Percentiles rank a stretch among this genome's conserved stretches.
Conservation (phyloP, 2,888 invertebrate genomes). For the Apotomis betuletana region DNA sequence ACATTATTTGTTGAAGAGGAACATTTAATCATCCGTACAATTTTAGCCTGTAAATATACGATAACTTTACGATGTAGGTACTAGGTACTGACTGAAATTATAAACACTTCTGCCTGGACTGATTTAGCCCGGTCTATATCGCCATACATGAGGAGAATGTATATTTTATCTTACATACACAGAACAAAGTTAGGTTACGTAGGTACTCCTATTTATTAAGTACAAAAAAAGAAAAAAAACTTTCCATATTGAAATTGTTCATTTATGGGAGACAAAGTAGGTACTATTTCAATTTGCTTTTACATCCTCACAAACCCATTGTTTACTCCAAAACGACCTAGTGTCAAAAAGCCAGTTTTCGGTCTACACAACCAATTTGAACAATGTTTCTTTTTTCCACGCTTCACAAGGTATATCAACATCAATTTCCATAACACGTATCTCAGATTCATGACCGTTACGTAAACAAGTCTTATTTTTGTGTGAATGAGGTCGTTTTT, state of each 20-base stretch:
- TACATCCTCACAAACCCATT: slow-evolving; percentile 3
- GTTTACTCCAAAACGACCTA: slow-evolving; percentile 15
- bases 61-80: no score
- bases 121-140: no score
- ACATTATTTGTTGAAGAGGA: neutral
- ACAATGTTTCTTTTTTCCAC: slow-evolving; percentile 13
- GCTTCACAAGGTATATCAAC: neutral
- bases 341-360: slow-evolving; percentile 18
- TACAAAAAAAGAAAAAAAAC: neutral
- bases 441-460: neutral
- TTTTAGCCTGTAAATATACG: neutral
- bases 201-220: neutral
- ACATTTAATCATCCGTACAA: neutral
- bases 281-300: slow-evolving; percentile 7
- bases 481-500: neutral
- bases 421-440: neutral
- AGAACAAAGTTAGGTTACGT: no score
- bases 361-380: neutral
- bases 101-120: no score
- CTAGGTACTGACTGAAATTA: no score
- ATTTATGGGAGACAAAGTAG: neutral
- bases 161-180: no score
- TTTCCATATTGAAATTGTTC: neutral
- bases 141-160: no score
- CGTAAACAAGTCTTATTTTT: neutral